Evolutionary conservation across 2,888 invertebrate genomes (phyloP), one percentile per base, ranked within the genome.

Genomic region (Drosophila algonquin): DNA sequence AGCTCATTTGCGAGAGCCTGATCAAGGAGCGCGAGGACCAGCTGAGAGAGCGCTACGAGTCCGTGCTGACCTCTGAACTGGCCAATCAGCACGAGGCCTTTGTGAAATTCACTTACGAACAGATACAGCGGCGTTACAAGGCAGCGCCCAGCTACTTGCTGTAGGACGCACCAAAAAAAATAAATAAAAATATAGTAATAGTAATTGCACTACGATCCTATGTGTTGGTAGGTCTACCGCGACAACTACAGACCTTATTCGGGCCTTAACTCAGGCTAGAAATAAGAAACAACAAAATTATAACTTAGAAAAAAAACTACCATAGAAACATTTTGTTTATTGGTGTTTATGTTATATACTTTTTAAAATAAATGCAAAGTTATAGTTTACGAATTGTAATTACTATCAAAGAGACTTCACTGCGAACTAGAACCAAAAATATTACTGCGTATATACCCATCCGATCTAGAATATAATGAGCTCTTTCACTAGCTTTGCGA

Each of bases 1-100:
- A 98, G 90, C 94, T 98, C 93, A 98, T 99, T 91, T 99, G 99
- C 93, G 99, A 99, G 93, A 95, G 98, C 89, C 96, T 99, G 96
- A 94, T 99, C 68, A 96, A 97, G 92, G 99, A 99, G 90, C 96
- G 98, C 87, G 99, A 99, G 93, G 95, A 95, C 76, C 96, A 98
- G 90, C 95, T 99, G 84, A 95, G 98, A 91, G 96, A 97, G 91
- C 98, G 99, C 93, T 99, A 99, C 92, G 98, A 99, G 93, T 94
- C 96, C 77, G 98, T 98, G 87, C 94, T 99, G 89, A 96, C 96
- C 92, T 95, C 95, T 92, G 99, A 99, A 93, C 94, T 99, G 83
- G 97, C 98, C 73, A 99, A 99, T 93, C 99, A 99, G 93, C 99
- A 99, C 92, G 99, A 99, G 93, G 97, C 98, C 90, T 99, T 99